Evolutionary conservation across 2,113 vertebrate species (phyloP).

Genomic region (Strigops habroptila): DNA sequence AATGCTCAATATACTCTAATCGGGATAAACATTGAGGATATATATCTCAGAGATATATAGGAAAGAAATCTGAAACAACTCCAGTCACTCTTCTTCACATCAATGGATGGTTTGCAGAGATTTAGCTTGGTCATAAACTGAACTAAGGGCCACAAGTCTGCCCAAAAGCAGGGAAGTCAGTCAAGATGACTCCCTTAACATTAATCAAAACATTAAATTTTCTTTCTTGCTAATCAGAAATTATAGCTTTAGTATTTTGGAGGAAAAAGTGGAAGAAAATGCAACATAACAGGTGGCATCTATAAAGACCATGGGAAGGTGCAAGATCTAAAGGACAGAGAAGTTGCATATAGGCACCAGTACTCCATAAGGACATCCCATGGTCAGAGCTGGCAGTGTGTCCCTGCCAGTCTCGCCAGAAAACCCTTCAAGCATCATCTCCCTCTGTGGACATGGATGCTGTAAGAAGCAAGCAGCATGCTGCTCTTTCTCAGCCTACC

Average conservation of each 20-base stretch:
- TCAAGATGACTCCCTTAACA: background rate
- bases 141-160: background rate
- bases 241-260: background rate
- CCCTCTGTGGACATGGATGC: rapidly evolving
- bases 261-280: background rate
- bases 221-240: background rate
- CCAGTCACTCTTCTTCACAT: background rate
- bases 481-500: background rate
- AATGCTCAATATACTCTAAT: background rate
- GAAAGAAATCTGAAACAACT: background rate
- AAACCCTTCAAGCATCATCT: background rate
- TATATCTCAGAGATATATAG: background rate
- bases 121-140: background rate
- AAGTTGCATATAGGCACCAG: background rate
- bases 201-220: background rate
- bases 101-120: background rate
- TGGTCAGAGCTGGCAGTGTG: background rate
- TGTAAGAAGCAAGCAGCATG: background rate
- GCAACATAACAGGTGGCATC: background rate
- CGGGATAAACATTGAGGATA: background rate
- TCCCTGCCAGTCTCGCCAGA: background rate
- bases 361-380: background rate
- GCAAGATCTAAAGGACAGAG: background rate
- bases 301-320: background rate
- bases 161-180: background rate